These are phyloP conservation scores for Onchidella celtica DNA, from an alignment of 2,888 invertebrate species.

Conservation along the genomic window DNA sequence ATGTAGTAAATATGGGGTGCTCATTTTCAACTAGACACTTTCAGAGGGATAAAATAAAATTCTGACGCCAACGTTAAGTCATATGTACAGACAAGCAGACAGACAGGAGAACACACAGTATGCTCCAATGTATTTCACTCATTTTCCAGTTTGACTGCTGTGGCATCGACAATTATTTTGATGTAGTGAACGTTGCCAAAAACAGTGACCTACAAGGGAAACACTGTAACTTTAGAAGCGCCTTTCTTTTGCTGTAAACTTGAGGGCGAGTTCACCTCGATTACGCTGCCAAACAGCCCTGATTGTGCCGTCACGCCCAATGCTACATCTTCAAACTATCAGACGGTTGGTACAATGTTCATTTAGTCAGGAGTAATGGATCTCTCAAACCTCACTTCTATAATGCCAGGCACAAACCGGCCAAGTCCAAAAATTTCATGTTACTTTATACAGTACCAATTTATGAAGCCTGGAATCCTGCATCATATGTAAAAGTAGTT, in stretches of 20 bases:
- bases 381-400: no score
- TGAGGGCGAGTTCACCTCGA: conserved; percentile 31
- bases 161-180: conserved; percentile 45
- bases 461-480: no score
- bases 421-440: no score
- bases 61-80: no score
- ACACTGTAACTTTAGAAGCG: background rate
- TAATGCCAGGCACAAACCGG: no score
- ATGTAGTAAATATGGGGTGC: no score
- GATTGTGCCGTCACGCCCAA: conserved; percentile 39
- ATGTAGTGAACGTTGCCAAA: conserved; percentile 29
- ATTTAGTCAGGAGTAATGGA: background rate
- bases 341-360: background rate
- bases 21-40: no score
- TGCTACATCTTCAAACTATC: conserved; percentile 36
- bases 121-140: background rate
- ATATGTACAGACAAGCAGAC: no score
- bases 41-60: no score
- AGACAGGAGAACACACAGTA: no score
- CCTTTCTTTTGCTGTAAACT: conserved; percentile 45
- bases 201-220: background rate
- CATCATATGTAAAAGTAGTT: no score
- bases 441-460: no score
- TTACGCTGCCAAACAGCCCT: conserved; percentile 14
- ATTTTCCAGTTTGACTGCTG: conserved; percentile 43